Percentiles rank a stretch among this genome's conserved stretches.
phyloP scores from a whole-genome alignment of 2,113 vertebrate species.

The Neofelis nebulosa region DNA sequence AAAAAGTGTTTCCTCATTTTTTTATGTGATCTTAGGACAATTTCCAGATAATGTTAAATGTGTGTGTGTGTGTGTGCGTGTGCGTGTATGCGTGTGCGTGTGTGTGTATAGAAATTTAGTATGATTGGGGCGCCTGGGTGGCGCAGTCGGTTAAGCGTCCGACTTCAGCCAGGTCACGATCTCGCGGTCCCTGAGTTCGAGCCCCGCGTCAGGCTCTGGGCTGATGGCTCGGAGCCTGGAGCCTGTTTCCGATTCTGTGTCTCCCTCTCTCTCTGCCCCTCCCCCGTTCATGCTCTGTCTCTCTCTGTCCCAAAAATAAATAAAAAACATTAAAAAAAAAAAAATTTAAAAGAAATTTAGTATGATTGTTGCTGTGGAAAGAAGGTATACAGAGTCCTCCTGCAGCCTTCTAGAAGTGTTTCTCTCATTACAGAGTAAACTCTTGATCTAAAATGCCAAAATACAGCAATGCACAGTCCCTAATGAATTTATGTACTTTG shows the following conservation, averaged over 20 bases:
- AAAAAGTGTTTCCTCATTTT: neutral
- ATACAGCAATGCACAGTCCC: neutral
- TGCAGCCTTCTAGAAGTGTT: neutral
- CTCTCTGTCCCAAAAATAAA: no score
- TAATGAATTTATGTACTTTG: neutral
- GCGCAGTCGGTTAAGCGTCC: no score
- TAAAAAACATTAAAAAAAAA: no score
- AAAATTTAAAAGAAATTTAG: neutral
- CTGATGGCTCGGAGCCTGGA: no score
- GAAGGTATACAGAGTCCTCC: neutral
- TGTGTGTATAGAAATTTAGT: neutral
- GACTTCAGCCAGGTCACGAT: no score
- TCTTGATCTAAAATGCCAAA: neutral
- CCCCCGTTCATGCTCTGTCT: no score
- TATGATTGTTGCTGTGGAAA: neutral
- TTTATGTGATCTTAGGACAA: neutral
- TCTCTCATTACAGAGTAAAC: neutral
- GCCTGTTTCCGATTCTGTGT: no score
- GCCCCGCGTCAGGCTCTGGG: no score
- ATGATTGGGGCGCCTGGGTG: no score
- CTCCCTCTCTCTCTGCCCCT: no score
- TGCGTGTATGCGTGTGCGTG: no score
- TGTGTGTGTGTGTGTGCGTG: neutral
- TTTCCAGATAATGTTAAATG: neutral
- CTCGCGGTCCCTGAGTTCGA: no score